Evolutionary conservation across 2,113 vertebrate genomes (phyloP), one percentile per base, ranked within the genome.

Genomic region (Rissa tridactyla): DNA sequence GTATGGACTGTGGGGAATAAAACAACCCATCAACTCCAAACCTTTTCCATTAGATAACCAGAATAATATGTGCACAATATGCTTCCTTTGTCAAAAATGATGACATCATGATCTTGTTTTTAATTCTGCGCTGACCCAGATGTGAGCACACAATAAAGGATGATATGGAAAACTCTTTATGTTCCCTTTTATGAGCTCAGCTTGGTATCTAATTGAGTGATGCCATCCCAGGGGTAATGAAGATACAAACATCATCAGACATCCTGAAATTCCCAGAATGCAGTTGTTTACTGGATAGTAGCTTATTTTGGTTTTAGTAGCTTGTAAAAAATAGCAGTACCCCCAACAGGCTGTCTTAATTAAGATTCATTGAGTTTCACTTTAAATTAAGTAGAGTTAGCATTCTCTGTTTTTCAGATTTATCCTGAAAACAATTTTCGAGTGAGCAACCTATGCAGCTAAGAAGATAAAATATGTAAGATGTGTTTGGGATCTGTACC

Each of bases 1-100:
- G 66, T 78, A 82, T 62, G 88, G 64, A 26, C 90, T 89, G 60
- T 65, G 64, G 83, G 92, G 88, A 96, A 91, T 94, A 83, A 81
- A 95, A 70, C 10, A 69, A 38, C 49, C 19, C 66, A 72, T 26
- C 66, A 32, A 17, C 65, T 82, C n/a, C 86, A 95, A 36, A 36
- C 38, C 61, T 71, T 73, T 71, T 79, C 72, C 81, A 69, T 85
- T 80, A 92, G 89, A 79, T n/a, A 94, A 91, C 20, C 65, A 68
- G 77, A 95, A 87, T 55, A 57, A 78, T 34, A 94, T 82, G 88
- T 55, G 49, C 73, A 62, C 61, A 92, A 32, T n/a, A 36, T 2
- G 27, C 15, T 62, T 32, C 34, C 49, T 94, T 64, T 25, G 64
- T 27, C 60, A 55, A 66, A 79, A 80, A 6, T 4, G 8, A 57